Conservation (phyloP, 2,797 vertebrate genomes). For the Diceros bicornis region DNA sequence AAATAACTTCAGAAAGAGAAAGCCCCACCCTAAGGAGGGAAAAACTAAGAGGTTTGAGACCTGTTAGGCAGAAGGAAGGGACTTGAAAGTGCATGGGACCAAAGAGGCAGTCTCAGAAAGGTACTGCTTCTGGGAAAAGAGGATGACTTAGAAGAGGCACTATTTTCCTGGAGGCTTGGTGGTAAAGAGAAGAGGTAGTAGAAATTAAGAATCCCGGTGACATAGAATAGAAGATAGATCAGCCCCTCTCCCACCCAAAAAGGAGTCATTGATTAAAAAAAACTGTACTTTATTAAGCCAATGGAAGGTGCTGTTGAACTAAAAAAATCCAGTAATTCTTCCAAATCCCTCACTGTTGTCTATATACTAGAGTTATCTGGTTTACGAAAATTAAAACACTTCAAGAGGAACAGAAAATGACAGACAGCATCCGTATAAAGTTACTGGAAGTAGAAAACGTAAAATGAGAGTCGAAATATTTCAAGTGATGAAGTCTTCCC, state of each 20-base stretch:
- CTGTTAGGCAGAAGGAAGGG: not conserved
- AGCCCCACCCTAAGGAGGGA: not conserved
- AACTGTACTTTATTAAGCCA: not conserved
- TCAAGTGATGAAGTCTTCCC: not conserved
- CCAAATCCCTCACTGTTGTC: not conserved
- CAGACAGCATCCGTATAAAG: slow-evolving; percentile 23
- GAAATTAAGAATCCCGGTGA: slow-evolving; percentile 23
- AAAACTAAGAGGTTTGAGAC: not conserved
- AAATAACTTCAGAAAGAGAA: not conserved
- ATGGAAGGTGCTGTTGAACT: not conserved
- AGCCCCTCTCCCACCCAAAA: not conserved
- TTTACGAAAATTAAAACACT: slow-evolving; percentile 62
- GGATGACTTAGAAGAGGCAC: not conserved
- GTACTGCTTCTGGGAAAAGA: not conserved
- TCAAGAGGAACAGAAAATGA: slow-evolving; percentile 62
- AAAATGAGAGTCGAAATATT: slow-evolving; percentile 38
- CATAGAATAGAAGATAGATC: not conserved
- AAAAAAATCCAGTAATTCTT: not conserved
- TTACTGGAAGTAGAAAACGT: slow-evolving; percentile 41
- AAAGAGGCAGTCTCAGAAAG: not conserved
- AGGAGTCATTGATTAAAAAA: not conserved
- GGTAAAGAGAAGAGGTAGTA: not conserved
- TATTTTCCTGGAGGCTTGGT: not conserved
- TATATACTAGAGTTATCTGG: not conserved
- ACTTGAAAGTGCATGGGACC: not conserved